These are phyloP conservation scores for Protonemura montana DNA, from an alignment of 2,888 invertebrate genomes.

Conservation along the genomic window DNA sequence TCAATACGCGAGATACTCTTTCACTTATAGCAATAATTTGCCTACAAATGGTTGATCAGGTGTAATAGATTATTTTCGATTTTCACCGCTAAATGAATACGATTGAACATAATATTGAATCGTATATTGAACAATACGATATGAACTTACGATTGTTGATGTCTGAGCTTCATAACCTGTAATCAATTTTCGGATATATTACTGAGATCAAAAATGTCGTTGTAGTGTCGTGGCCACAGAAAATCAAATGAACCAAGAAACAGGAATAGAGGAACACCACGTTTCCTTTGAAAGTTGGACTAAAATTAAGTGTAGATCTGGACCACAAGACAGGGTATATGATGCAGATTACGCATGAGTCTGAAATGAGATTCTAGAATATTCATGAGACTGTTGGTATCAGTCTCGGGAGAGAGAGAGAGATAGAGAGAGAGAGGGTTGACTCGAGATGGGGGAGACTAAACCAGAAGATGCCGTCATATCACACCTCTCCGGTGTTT, in stretches of 20 bases:
- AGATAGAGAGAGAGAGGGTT: not conserved
- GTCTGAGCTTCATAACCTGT: no score
- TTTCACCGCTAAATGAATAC: no score
- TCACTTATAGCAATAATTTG: no score
- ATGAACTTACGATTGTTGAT: no score
- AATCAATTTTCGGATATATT: no score
- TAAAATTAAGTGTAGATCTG: constrained; percentile 26
- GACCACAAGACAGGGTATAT: not conserved
- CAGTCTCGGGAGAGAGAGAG: constrained; percentile 28
- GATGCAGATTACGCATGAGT: constrained; percentile 39
- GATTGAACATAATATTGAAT: no score
- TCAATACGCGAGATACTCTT: no score
- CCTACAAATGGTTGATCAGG: no score
- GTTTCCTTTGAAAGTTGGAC: not conserved
- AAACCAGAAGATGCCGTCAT: constrained; percentile 26
- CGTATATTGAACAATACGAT: no score
- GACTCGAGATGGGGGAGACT: not conserved
- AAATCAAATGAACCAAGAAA: not conserved
- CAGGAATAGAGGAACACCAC: not conserved
- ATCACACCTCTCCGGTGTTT: constrained; percentile 22
- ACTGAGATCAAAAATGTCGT: no score
- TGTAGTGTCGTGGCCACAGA: not conserved
- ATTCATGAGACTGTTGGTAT: constrained; percentile 34
- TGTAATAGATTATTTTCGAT: no score
- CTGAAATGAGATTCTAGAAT: constrained; percentile 39